These are phyloP conservation scores for Chrysocyon brachyurus DNA, from an alignment of 2,797 vertebrate species.

Conservation along the genomic window DNA sequence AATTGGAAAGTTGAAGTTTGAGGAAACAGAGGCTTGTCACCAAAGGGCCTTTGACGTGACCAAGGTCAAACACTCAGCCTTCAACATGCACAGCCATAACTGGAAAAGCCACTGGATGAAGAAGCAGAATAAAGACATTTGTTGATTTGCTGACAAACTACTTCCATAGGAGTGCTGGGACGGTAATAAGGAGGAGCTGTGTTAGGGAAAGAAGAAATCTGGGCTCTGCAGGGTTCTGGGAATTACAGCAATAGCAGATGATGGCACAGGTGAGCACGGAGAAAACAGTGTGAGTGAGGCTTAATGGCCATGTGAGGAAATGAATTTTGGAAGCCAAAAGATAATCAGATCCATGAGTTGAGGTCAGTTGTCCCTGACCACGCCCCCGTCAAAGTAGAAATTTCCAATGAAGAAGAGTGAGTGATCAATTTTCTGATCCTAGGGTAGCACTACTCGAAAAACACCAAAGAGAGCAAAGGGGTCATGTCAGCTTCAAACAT, in stretches of 20 bases:
- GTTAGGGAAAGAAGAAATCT: not conserved
- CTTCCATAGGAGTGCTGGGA: not conserved
- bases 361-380: not conserved
- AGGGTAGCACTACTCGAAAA: not conserved
- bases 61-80: not conserved
- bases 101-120: not conserved
- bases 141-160: not conserved
- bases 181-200: not conserved
- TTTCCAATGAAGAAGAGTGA: not conserved
- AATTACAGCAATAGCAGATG: not conserved
- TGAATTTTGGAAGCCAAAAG: constrained; percentile 22
- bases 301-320: not conserved
- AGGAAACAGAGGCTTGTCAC: not conserved
- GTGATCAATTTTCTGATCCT: not conserved
- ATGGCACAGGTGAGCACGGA: not conserved
- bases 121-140: constrained; percentile 9
- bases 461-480: not conserved
- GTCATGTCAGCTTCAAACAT: not conserved
- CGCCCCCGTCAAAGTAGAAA: not conserved
- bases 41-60: not conserved
- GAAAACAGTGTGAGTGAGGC: not conserved
- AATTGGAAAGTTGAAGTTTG: constrained; percentile 1
- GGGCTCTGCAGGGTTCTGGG: not conserved
- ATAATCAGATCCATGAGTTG: not conserved
- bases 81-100: not conserved